Evolutionary conservation across 2,113 vertebrate species (phyloP).

Genomic region (Phalacrocorax brasilianus): DNA sequence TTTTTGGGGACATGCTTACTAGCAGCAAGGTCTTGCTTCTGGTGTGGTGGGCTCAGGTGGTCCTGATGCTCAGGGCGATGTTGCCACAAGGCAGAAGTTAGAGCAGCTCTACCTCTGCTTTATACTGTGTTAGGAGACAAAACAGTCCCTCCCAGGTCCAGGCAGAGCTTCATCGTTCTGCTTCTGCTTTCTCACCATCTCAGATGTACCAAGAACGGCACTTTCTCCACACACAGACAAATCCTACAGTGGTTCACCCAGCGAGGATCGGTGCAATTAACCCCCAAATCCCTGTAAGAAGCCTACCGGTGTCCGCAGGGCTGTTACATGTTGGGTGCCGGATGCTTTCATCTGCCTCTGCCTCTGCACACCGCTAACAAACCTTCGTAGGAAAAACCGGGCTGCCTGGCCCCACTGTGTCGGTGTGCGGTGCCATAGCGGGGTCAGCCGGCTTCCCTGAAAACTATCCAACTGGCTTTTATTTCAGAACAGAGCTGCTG

Average conservation of each 20-base stretch:
- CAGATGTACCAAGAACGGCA: not conserved
- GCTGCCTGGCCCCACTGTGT: not conserved
- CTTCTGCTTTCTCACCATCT: not conserved
- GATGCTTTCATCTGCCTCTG: not conserved
- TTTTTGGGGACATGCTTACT: not conserved
- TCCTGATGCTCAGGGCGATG: not conserved
- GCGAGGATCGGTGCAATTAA: not conserved
- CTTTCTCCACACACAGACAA: not conserved
- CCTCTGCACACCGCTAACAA: not conserved
- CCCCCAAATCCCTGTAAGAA: not conserved
- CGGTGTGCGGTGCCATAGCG: not conserved
- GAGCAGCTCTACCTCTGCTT: not conserved
- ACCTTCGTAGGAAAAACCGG: not conserved
- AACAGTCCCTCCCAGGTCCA: not conserved
- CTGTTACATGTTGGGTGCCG: not conserved
- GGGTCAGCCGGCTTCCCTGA: not conserved
- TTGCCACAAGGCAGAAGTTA: not conserved
- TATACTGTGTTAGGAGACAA: not conserved
- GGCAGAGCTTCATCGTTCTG: not conserved
- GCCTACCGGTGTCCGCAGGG: not conserved
- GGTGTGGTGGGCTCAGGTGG: not conserved
- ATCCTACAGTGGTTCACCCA: not conserved
- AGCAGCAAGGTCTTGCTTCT: not conserved
- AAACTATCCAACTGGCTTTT: not conserved
- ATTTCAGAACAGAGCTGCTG: not conserved